Evolutionary conservation across 2,888 invertebrate species (phyloP), one percentile per base, ranked within the genome.

Genomic region (Ditylenchus weischeri): DNA sequence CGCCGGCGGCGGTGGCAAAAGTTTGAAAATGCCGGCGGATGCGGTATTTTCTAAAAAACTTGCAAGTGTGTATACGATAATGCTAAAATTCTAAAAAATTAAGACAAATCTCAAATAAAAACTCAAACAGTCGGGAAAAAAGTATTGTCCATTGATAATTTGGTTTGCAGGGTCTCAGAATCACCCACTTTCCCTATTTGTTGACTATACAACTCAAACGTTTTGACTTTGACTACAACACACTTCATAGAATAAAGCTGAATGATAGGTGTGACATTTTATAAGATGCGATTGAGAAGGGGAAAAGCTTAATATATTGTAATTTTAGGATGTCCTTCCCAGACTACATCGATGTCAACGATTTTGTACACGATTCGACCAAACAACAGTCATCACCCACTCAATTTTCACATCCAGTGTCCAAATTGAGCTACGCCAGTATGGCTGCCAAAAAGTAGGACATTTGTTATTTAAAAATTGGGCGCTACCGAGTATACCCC

Each of bases 221-320:
- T 69, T 92, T 92, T 83, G 92, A 91, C 85, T 92, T 91, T 83
- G 91, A 92, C 84, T 91, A 90, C 81, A 88, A 87, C 75, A 90
- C 90, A 8, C 88, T 90, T 87, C 90, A 90, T 82, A 87, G 91
- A 73, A 90, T 91, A 73, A 92, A 92, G 84, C 86, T 92, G 57
- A 91, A 91, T 83, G 91, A 92, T 85, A 90, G 88, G 90, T 90
- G 83, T 85, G 29, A 29, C 87, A 60, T 29, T 29, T 54, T 54
- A 10, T 43, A 43, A 15, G n/a, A 13, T 43, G 1, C 2, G 43
- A 43, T 29, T 29, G 5, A 43, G 15, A 43, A 43, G 8, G 11
- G 8, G 13, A 54, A 54, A 49, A 21, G 7, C 43, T 57, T n/a
- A 21, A 19, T 50, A 18, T 23, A 61, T n/a, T 65, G 69, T 75